Evolutionary conservation across 1,140 invertebrate species (phyloP), one percentile per base, ranked within the genome.

Genomic region (Caenorhabditis tropicalis): DNA sequence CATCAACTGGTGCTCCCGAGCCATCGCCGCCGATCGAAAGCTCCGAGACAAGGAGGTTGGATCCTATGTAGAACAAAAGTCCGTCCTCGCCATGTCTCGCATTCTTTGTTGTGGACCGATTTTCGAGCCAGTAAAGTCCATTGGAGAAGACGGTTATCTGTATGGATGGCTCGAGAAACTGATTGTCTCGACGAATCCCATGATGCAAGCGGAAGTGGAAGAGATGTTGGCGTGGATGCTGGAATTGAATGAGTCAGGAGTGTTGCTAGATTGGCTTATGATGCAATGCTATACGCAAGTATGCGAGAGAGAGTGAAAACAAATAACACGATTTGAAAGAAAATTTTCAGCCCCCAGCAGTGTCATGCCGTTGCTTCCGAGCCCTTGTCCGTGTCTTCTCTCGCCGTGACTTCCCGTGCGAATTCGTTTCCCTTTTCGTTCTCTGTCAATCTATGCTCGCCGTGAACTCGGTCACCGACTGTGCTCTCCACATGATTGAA

Each of bases 341-440:
- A n/a, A 21, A 46, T 31, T 53, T 49, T 46, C 33, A 83, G 33
- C 16, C 27, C 5, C 31, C 58, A 27, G 43, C 70, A 19, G 46
- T 82, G 16, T 27, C 81, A 0, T 60, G 84, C 19, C 31, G 86
- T 0, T 82, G 53, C 80, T 74, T 85, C 48, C 79, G 80, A 65
- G 83, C 83, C 21, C 83, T 81, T 15, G 80, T 84, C 1, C 82
- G 82, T 4, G 79, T 85, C 16, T 86, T 82, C 70, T 81, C 85
- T 19, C 89, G 91, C 85, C 91, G 96, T 88, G 98, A 99, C 92
- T 99, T 98, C 93, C 97, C 97, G 10, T 99, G 97, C 92, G 97
- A 99, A 92, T 96, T 97, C 92, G 97, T 96, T 33, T 96, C 96
- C 15, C 96, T 99, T 88, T 96, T 99, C 89, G 98, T 98, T 90